phyloP scores from a whole-genome alignment of 1,140 invertebrate genomes.

The Aphaenogaster floridana region DNA sequence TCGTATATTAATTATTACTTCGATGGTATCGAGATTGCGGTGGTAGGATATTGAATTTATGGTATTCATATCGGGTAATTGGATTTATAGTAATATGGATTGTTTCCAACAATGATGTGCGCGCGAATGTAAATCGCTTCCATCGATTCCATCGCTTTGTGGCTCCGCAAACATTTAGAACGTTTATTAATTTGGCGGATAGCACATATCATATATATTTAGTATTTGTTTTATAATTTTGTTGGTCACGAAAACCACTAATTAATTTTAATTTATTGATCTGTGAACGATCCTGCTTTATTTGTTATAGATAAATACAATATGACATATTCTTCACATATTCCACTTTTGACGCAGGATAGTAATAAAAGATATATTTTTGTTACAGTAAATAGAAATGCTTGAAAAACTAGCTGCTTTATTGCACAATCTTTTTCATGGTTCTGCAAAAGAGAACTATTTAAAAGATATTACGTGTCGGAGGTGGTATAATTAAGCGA shows the following conservation, averaged over 20 bases:
- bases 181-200: conserved; percentile 35
- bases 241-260: conserved; percentile 10
- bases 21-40: conserved; percentile 23
- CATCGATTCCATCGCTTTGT: conserved; percentile 45
- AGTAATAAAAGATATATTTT: background rate
- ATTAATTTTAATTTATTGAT: conserved; percentile 45
- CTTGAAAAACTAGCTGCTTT: background rate
- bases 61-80: conserved; percentile 40
- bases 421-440: background rate
- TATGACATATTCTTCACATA: background rate
- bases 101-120: conserved; percentile 30
- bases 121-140: conserved; percentile 27
- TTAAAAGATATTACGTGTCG: background rate
- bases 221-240: conserved; percentile 28
- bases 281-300: background rate
- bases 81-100: conserved; percentile 52
- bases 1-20: conserved; percentile 52
- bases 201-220: background rate
- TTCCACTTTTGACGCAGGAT: background rate
- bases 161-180: conserved; percentile 52
- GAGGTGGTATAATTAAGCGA: background rate
- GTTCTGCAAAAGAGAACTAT: background rate
- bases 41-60: conserved; percentile 24
- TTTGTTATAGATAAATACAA: conserved; percentile 23
- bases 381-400: background rate